Percentiles rank a stretch among this genome's conserved stretches.
phyloP scores from a whole-genome alignment of 1,140 invertebrate species.

The Homalodisca vitripennis region DNA sequence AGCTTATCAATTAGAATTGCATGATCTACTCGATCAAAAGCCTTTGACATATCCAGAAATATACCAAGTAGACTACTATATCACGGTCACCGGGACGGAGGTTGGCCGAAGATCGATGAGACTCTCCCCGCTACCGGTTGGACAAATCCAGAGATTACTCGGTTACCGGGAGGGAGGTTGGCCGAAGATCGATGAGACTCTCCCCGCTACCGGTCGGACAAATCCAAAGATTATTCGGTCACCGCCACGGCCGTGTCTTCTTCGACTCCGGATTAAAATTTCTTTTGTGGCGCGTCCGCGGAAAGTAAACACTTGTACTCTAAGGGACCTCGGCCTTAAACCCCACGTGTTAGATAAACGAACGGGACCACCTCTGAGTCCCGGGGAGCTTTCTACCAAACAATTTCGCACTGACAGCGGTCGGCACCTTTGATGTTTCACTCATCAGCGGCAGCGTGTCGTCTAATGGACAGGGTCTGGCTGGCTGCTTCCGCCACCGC shows the following conservation, averaged over 20 bases:
- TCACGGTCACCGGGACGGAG: too few relatives aligned
- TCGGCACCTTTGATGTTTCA: constrained; percentile 18
- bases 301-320: neutral
- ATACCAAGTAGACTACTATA: too few relatives aligned
- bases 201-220: too few relatives aligned
- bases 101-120: neutral
- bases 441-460: constrained; percentile 20
- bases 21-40: too few relatives aligned
- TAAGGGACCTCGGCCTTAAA: neutral
- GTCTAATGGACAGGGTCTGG: neutral
- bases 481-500: constrained; percentile 5
- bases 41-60: too few relatives aligned
- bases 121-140: neutral
- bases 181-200: too few relatives aligned
- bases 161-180: too few relatives aligned
- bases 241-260: too few relatives aligned
- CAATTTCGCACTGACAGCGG: constrained; percentile 24
- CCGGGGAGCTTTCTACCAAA: constrained; percentile 20
- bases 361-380: constrained; percentile 1
- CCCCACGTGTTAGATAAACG: constrained; percentile 21
- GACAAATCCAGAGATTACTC: neutral
- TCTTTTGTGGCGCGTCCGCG: neutral
- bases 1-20: too few relatives aligned
- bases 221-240: neutral
- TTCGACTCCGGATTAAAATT: neutral